Base-by-base conservation (phyloP, 2,797 vertebrate species). In the Triplophysa bombifrons region DNA sequence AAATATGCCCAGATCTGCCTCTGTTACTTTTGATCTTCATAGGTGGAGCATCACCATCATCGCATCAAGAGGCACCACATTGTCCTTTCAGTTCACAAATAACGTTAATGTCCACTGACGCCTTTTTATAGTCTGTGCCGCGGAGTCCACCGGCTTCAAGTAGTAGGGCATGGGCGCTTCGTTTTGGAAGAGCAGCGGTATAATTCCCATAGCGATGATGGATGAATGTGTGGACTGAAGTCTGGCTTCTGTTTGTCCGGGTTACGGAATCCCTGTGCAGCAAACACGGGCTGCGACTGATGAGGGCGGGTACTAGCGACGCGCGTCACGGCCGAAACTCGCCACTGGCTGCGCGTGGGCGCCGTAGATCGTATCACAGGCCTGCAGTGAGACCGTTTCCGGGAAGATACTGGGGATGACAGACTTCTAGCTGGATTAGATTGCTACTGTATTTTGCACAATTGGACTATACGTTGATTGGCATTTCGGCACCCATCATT, bases 171-270 rank as follows among this genome's bases (percentile, higher is more conserved):
- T 67, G 74, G 83, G 87, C 82, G 85, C 84, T 84, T 74, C 85
- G 78, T 88, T 89, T 77, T 74, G 71, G 73, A 73, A 82, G 81
- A 80, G 14, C 22, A n/a, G 80, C 66, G 85, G 79, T 64, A 75
- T 78, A 85, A 89, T 85, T 90, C 87, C 93, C 93, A 94, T 94
- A 73, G 90, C 91, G 89, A 78, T 91, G 90, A 89, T 65, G 86
- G 90, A 89, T 66, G 87, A 87, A 87, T 84, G 75, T 71, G 85
- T 77, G 68, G 82, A 48, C 72, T 55, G 80, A 72, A 82, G 80
- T 83, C 82, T 83, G 72, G 88, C 84, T 87, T 90, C 90, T 80
- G 86, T 86, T 86, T 73, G 84, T 85, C 81, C 87, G 69, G 82
- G 80, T 76, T 84, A 64, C 81, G 72, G 77, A 46, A 82, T 86